Evolutionary conservation across 2,888 invertebrate species (phyloP), one percentile per base, ranked within the genome.

Genomic region (Alloplasta piceator): DNA sequence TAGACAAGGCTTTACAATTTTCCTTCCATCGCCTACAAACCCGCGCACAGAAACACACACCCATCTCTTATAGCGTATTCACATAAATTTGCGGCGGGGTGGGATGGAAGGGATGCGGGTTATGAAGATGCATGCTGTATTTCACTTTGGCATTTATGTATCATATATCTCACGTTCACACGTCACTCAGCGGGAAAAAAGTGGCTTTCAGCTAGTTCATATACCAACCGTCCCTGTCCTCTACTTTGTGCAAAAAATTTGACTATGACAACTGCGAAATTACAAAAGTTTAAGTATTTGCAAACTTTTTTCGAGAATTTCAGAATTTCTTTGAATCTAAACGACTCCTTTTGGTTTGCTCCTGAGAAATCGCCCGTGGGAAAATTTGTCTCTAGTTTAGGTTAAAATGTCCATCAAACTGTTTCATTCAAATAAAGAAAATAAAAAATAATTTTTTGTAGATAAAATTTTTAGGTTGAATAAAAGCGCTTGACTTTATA

Each of bases 91-190:
- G 12, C 12, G 4, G n/a, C 14, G 12, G n/a, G 12, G 52, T 52
- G 0, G 12, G 16, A 3, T 14, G 63, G 38, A 46, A 14, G 26
- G 6, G 39, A 26, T 26, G 26, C 56, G 56, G 16, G 39, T 74
- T 39, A 38, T 48, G 26, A 26, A 46, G 46, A 58, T 58, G 71
- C 64, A 50, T 38, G 64, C 41, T 58, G 48, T 71, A 71, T 71
- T 77, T 71, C 77, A 71, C 71, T 61, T 14, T 78, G 78, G 72
- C 78, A 73, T 78, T 78, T 78, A 78, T 71, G 39, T 67, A 72
- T 72, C 78, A 60, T 72, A 78, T 78, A 73, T 78, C 67, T 73
- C 67, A 67, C 67, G 64, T 58, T 64, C 64, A 52, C 72, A 72
- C 71, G 71, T 70, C 64, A 56, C 58, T 71, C 63, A 66, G 71